A percentile compares a stretch with the other conserved stretches of the same genome.
Conservation (phyloP, 2,113 vertebrate species). For the Heloderma charlesbogerti region DNA sequence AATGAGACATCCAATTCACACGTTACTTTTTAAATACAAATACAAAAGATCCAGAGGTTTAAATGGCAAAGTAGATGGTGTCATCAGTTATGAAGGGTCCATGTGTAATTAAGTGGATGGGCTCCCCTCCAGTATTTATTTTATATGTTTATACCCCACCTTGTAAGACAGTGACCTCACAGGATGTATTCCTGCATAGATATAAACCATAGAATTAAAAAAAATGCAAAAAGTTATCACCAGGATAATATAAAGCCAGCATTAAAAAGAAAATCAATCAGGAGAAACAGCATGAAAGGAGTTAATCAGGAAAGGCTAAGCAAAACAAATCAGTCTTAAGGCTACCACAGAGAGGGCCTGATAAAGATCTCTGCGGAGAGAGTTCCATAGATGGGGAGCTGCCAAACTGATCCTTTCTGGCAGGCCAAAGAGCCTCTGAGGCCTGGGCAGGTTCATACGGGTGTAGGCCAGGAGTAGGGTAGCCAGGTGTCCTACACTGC, state of each 20-base stretch:
- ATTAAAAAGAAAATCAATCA: background rate
- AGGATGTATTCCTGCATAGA: background rate
- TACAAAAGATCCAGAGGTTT: background rate
- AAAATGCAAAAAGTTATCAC: background rate
- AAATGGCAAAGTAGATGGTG: background rate
- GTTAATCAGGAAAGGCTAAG: background rate
- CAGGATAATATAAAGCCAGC: background rate
- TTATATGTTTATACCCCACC: background rate
- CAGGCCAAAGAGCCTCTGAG: too few relatives aligned
- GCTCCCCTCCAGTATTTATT: background rate
- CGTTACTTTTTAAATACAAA: background rate
- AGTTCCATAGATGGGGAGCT: too few relatives aligned
- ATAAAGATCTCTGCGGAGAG: too few relatives aligned
- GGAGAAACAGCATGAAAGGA: background rate
- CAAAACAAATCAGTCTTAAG: background rate
- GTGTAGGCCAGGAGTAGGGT: background rate
- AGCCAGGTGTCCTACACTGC: background rate
- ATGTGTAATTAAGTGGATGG: background rate
- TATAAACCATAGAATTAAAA: too few relatives aligned
- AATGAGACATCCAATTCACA: background rate
- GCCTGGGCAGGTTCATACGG: background rate
- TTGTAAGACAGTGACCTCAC: background rate
- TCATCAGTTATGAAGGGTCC: background rate
- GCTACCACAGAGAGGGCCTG: too few relatives aligned
- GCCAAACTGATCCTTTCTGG: too few relatives aligned